phyloP scores from a whole-genome alignment of 2,113 vertebrate species.

The Sapayoa aenigma region DNA sequence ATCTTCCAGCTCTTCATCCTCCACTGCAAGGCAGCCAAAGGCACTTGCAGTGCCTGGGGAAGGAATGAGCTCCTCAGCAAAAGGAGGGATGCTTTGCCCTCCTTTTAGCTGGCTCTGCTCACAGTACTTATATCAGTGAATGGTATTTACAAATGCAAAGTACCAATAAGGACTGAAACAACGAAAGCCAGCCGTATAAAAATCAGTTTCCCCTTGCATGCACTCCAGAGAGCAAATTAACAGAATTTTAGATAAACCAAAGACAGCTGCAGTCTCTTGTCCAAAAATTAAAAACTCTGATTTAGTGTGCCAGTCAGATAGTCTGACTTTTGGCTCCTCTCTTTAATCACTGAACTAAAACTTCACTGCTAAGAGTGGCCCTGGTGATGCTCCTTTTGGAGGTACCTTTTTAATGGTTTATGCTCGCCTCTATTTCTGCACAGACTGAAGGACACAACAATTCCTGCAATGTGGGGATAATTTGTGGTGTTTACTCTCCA shows the following conservation, averaged over 20 bases:
- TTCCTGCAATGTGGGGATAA: not conserved
- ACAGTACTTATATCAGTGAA: not conserved
- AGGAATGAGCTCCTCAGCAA: not conserved
- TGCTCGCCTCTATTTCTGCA: not conserved
- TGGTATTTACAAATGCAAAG: not conserved
- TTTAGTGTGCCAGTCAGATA: not conserved
- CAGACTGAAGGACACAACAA: not conserved
- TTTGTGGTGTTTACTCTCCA: not conserved
- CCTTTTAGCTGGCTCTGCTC: not conserved
- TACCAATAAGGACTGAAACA: not conserved
- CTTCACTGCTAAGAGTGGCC: not conserved
- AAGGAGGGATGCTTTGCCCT: not conserved
- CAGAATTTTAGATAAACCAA: not conserved
- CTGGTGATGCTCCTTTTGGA: not conserved
- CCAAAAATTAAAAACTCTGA: not conserved
- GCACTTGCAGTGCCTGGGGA: not conserved
- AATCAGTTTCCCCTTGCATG: not conserved
- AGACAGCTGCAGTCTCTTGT: not conserved
- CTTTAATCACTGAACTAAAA: not conserved
- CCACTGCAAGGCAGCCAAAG: not conserved
- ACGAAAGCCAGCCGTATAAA: not conserved
- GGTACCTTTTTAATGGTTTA: not conserved
- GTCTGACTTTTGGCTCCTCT: not conserved
- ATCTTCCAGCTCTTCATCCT: slow-evolving; percentile 47
- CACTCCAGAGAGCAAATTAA: not conserved